phyloP scores from a whole-genome alignment of 2,888 invertebrate genomes.

The Stenotaenia linearis region DNA sequence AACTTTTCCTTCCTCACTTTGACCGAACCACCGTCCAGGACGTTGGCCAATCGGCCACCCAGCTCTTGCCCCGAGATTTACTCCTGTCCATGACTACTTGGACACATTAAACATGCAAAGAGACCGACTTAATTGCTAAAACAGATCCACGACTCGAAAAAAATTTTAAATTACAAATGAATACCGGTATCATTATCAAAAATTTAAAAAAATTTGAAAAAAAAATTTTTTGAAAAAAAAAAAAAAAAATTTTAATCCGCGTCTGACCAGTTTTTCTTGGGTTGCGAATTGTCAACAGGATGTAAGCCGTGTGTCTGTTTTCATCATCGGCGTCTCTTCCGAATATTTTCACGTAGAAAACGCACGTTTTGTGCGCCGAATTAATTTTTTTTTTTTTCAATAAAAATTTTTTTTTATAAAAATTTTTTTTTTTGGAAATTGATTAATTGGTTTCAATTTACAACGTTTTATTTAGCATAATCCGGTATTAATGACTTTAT shows the following conservation, averaged over 20 bases:
- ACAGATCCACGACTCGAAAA: neutral
- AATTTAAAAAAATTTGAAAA: neutral
- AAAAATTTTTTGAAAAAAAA: neutral
- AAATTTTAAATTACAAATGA: neutral
- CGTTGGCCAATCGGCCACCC: slow-evolving; percentile 8
- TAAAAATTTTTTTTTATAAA: too few relatives aligned
- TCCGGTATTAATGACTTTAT: neutral
- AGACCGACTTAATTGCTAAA: slow-evolving; percentile 17
- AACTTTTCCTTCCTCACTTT: neutral
- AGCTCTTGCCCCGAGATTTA: slow-evolving; percentile 9
- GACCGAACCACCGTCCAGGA: too few relatives aligned
- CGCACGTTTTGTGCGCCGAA: too few relatives aligned
- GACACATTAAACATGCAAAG: slow-evolving; percentile 10
- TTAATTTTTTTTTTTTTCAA: too few relatives aligned
- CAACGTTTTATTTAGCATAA: neutral
- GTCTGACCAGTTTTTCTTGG: slow-evolving; percentile 4
- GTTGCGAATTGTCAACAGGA: slow-evolving; percentile 13
- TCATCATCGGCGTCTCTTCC: neutral
- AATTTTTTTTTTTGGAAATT: neutral
- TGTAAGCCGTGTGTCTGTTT: neutral
- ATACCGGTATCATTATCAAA: neutral
- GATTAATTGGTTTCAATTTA: neutral
- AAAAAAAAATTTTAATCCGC: neutral
- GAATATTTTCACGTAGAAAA: neutral
- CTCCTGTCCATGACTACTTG: neutral